These are phyloP conservation scores for Sepiola atlantica DNA, from an alignment of 2,888 invertebrate species.

Conservation along the genomic window DNA sequence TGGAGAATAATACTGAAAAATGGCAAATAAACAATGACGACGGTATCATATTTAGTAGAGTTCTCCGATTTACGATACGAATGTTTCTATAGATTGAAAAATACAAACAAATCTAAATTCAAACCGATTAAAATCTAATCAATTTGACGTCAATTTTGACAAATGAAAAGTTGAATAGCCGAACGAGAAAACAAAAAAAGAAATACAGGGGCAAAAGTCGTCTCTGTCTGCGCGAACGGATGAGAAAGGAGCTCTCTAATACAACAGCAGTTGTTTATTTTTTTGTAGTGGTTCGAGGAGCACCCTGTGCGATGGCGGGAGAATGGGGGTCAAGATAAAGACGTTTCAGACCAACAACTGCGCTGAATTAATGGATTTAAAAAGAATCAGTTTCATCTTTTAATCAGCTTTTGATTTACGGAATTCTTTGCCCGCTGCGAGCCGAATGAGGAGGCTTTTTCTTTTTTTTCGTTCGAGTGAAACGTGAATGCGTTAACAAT, in stretches of 20 bases:
- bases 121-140: neutral
- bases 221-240: neutral
- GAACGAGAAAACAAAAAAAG: neutral
- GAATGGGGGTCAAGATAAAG: neutral
- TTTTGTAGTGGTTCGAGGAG: too few relatives aligned
- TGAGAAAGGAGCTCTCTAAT: neutral
- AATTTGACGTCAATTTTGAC: neutral
- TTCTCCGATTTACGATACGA: too few relatives aligned
- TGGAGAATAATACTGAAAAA: too few relatives aligned
- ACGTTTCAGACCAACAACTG: neutral
- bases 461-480: neutral
- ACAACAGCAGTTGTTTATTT: neutral
- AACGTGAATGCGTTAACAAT: neutral
- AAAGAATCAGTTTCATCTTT: neutral
- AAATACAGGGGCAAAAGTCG: neutral
- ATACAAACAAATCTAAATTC: neutral
- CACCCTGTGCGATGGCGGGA: too few relatives aligned
- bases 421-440: neutral
- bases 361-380: neutral
- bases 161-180: neutral
- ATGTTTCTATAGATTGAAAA: neutral
- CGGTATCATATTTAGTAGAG: too few relatives aligned
- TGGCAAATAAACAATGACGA: too few relatives aligned
- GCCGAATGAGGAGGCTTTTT: neutral
- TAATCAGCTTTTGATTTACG: neutral